Conservation (phyloP, 2,797 vertebrate genomes). For the Intellagama lesueurii region DNA sequence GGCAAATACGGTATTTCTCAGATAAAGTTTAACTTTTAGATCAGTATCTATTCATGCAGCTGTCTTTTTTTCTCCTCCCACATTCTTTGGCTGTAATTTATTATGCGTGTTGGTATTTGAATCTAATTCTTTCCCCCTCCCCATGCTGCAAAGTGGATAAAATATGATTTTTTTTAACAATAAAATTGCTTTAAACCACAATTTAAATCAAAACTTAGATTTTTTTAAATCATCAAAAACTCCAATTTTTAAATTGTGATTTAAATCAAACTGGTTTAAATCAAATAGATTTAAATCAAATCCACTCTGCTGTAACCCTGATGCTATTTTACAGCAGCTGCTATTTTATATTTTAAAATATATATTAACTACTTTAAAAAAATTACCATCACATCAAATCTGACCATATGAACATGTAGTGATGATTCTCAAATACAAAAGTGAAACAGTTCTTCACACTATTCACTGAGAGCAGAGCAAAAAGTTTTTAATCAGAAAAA, state of each 20-base stretch:
- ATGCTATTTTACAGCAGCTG: background rate
- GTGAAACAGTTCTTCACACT: background rate
- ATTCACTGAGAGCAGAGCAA: accelerated
- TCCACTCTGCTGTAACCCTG: background rate
- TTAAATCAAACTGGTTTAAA: too few species aligned
- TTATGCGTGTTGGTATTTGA: background rate
- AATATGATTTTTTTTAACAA: too few species aligned
- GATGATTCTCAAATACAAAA: background rate
- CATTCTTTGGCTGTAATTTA: background rate
- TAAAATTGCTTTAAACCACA: too few species aligned
- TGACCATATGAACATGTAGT: background rate
- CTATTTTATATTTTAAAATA: background rate
- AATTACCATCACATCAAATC: background rate
- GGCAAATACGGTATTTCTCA: too few species aligned
- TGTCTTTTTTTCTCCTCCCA: background rate
- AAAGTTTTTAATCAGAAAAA: accelerated
- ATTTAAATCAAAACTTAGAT: too few species aligned
- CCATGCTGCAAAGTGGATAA: too few species aligned
- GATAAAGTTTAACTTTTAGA: too few species aligned
- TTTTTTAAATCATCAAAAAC: too few species aligned
- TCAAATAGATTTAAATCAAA: too few species aligned
- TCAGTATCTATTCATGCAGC: too few species aligned
- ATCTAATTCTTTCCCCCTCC: background rate
- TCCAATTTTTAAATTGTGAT: too few species aligned
- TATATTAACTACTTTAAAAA: background rate